These are phyloP conservation scores for Vireo altiloquus DNA, from an alignment of 2,113 vertebrate species.

Conservation along the genomic window DNA sequence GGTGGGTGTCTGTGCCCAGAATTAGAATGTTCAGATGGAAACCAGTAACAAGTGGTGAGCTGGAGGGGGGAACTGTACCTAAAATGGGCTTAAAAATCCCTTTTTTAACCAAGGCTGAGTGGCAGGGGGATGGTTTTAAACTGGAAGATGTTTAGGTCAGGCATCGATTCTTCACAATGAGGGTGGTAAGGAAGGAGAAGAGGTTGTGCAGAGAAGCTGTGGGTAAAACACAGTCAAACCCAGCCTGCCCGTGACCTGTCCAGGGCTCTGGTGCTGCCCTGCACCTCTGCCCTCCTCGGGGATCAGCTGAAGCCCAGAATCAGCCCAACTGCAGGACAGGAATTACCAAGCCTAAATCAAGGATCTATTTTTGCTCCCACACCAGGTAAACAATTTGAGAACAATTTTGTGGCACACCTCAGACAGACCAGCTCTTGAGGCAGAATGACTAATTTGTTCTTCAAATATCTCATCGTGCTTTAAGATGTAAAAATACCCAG, in stretches of 20 bases:
- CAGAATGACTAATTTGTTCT: conserved; percentile 62
- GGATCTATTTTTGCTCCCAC: conserved; percentile 42
- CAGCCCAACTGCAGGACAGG: not conserved
- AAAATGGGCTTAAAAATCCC: not conserved
- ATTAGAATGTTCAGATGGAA: not conserved
- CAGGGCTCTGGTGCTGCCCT: not conserved
- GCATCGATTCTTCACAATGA: not conserved
- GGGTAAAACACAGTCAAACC: not conserved
- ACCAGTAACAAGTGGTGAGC: not conserved
- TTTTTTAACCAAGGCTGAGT: not conserved
- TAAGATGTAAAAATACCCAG: conserved; percentile 38
- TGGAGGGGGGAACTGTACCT: not conserved
- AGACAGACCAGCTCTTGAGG: conserved; percentile 52
- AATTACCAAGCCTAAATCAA: conserved; percentile 16
- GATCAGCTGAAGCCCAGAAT: not conserved
- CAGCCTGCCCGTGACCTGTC: not conserved
- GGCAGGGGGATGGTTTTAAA: not conserved
- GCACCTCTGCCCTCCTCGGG: not conserved
- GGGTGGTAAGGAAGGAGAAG: not conserved
- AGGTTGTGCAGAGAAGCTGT: not conserved
- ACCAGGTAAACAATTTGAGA: conserved; percentile 62
- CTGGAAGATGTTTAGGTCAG: not conserved
- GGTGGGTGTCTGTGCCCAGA: not conserved
- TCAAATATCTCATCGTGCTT: conserved; percentile 54
- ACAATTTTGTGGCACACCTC: conserved; percentile 58